Evolutionary conservation across 1,140 invertebrate species (phyloP).

Genomic region (Macrobrachium nipponense): DNA sequence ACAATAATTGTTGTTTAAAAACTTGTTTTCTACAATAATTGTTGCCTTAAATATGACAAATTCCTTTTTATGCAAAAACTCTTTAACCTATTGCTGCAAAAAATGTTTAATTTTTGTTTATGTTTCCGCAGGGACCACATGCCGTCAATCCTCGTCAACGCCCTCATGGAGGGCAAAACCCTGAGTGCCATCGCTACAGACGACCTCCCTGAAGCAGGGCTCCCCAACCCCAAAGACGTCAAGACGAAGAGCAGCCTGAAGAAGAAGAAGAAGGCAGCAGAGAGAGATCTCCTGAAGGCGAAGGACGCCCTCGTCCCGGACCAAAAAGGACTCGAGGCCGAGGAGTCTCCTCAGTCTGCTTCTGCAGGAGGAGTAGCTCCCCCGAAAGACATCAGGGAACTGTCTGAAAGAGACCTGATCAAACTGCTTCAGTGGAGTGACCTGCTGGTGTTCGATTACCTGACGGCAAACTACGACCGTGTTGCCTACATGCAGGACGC

Average conservation of each 20-base stretch:
- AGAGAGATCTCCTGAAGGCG: neutral
- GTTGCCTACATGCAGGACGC: conserved; percentile 66
- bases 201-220: too few species aligned
- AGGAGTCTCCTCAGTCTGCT: too few species aligned
- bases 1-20: too few species aligned
- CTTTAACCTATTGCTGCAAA: too few species aligned
- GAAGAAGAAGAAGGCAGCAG: neutral
- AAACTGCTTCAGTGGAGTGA: conserved; percentile 70
- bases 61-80: too few species aligned
- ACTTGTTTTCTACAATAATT: too few species aligned
- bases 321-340: neutral
- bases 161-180: neutral
- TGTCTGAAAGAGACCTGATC: conserved; percentile 62
- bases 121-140: conserved; percentile 30
- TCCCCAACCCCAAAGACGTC: too few species aligned
- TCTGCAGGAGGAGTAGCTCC: neutral
- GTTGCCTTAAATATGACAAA: too few species aligned
- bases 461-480: conserved; percentile 70
- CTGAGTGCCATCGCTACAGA: too few species aligned
- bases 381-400: neutral
- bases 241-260: too few species aligned
- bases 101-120: too few species aligned
- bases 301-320: too few species aligned
- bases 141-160: conserved; percentile 19
- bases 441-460: conserved; percentile 70